A percentile compares a stretch with the other conserved stretches of the same genome.
These are phyloP conservation scores for Pelecanus crispus DNA, from an alignment of 2,113 vertebrate genomes.

Conservation along the genomic window DNA sequence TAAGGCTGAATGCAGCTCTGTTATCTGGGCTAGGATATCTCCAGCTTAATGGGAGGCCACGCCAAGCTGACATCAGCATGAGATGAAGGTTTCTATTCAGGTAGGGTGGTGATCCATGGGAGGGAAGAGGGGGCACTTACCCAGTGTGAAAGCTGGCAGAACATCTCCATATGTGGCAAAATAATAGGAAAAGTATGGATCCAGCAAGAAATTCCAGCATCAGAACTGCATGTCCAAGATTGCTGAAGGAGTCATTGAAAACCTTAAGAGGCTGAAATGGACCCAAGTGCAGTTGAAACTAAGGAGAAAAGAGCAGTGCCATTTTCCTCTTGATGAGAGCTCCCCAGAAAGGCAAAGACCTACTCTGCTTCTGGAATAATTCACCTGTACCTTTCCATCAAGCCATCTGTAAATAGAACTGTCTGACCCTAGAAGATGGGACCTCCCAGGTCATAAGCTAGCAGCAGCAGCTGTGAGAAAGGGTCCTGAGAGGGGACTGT, in stretches of 20 bases:
- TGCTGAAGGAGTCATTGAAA: not conserved
- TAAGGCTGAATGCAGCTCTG: not conserved
- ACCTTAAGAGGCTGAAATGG: not conserved
- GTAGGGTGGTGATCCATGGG: not conserved
- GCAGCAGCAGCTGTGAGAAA: not conserved
- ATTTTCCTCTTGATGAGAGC: not conserved
- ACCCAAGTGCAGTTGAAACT: not conserved
- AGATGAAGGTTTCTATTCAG: not conserved
- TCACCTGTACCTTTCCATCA: not conserved
- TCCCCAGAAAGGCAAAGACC: not conserved
- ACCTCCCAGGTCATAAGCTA: not conserved
- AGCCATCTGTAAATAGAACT: not conserved
- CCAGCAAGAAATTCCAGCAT: not conserved
- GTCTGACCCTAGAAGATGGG: not conserved
- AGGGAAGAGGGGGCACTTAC: not conserved
- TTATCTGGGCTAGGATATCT: not conserved
- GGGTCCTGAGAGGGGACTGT: not conserved
- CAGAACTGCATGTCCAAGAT: not conserved
- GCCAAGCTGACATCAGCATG: not conserved
- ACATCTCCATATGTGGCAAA: rapidly evolving
- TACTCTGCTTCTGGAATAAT: not conserved
- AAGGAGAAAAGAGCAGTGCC: not conserved
- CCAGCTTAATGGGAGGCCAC: not conserved
- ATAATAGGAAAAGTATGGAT: not conserved
- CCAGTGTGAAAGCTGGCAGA: not conserved